These are phyloP conservation scores for Crypturellus undulatus DNA, from an alignment of 2,113 vertebrate species.

Conservation along the genomic window DNA sequence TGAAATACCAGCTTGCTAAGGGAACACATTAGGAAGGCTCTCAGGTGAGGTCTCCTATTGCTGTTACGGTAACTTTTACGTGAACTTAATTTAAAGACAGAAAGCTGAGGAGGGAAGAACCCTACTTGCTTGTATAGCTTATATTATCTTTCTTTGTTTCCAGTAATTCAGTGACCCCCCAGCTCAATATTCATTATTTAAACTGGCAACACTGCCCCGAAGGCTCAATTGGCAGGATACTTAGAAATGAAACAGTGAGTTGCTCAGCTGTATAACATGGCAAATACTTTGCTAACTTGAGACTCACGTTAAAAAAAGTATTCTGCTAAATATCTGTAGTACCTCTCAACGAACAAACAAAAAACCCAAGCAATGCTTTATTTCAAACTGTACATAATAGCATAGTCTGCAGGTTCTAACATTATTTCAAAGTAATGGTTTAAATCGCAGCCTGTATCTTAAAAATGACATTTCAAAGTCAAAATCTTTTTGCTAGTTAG, in stretches of 20 bases:
- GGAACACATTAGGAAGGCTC: neutral
- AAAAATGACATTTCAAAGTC: neutral
- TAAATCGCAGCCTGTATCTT: neutral
- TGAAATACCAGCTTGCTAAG: neutral
- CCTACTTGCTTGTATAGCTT: accelerated
- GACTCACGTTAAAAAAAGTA: neutral
- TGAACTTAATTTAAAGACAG: neutral
- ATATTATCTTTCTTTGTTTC: neutral
- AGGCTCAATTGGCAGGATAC: neutral
- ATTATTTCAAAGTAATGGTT: neutral
- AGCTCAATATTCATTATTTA: neutral
- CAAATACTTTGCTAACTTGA: neutral
- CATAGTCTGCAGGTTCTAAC: neutral
- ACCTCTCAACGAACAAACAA: neutral
- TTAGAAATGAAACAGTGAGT: neutral
- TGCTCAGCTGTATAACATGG: neutral
- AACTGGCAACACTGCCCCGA: neutral
- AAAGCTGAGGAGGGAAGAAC: neutral
- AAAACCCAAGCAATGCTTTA: neutral
- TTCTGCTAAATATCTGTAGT: neutral
- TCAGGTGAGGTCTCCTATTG: neutral
- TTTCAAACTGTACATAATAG: neutral
- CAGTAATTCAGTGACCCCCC: neutral
- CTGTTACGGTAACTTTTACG: neutral
- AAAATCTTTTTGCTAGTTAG: neutral